Base-by-base conservation (phyloP, 2,888 invertebrate genomes). In the Lasioglossum figueresi region DNA sequence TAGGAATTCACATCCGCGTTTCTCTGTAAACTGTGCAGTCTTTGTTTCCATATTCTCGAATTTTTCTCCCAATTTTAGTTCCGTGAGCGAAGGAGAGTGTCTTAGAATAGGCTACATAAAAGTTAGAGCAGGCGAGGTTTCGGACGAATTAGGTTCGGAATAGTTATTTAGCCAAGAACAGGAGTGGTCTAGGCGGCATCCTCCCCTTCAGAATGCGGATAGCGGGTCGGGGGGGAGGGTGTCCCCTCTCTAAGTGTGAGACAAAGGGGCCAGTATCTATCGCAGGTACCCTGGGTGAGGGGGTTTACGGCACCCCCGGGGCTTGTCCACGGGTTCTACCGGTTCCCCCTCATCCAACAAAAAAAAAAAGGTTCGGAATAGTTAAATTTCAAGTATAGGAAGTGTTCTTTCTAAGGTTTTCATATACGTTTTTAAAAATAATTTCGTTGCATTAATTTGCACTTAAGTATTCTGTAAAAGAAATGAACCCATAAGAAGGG, bases 1-100 rank as follows among this genome's bases (percentile, higher is more conserved):
- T 31, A 68, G 70, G 37, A 75, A 70, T 70, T 59, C 23, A 31
- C 68, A 68, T 48, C 23, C 74, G 56, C 56, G 31, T 70, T 70
- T 75, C 74, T 59, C 80, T 31, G 40, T 40, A 34, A 59, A 71
- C 2, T 31, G 52, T 16, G 43, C 6, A 48, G 19, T n/a, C 59
- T 40, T 45, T 68, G 23, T 45, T 27, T 59, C 34, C 74, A 6
- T 40, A 70, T n/a, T 40, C n/a, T n/a, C 70, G 1, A 70, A 40
- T 40, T 40, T n/a, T 23, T 68, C 12, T n/a, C 23, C 4, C 8
- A 19, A 19, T 34, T 34, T 2, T 66, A 19, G 34, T 66, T 66
- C 5, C 66, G 66, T 5, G 16, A 19, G 31, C 0, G 16, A 34
- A 19, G 19, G 34, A 31, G 8, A 31, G 2, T 19, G 8, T 34